Conservation (phyloP, 2,797 vertebrate genomes). For the Rhinichthys osculus region DNA sequence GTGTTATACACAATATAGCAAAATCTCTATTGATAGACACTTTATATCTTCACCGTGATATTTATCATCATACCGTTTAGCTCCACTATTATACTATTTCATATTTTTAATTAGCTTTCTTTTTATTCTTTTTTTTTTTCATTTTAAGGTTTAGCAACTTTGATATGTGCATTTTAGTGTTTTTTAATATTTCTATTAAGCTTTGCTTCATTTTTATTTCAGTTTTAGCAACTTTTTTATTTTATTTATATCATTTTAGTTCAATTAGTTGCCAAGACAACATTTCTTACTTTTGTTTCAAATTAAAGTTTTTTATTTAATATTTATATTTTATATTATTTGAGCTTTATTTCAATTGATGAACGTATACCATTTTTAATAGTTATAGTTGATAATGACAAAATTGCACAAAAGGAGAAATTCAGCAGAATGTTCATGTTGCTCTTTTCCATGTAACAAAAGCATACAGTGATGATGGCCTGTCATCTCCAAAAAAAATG, state of each 20-base stretch:
- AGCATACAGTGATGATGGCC: neutral
- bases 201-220: neutral
- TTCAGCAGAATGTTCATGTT: neutral
- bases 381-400: neutral
- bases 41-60: too few species aligned
- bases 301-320: neutral
- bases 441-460: neutral
- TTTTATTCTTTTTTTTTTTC: too few species aligned
- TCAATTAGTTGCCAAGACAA: neutral
- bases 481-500: neutral
- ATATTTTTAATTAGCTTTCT: too few species aligned
- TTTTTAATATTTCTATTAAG: neutral
- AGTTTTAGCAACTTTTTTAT: neutral
- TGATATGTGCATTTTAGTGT: neutral
- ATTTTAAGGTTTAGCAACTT: neutral
- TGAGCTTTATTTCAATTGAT: neutral
- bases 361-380: neutral
- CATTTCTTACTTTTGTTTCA: neutral
- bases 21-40: too few species aligned
- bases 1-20: too few species aligned
- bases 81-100: neutral
- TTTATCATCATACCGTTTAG: neutral
- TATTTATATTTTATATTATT: neutral
- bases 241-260: neutral
- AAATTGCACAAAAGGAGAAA: neutral